These are phyloP conservation scores for Upupa epops DNA, from an alignment of 2,113 vertebrate genomes.

Conservation along the genomic window DNA sequence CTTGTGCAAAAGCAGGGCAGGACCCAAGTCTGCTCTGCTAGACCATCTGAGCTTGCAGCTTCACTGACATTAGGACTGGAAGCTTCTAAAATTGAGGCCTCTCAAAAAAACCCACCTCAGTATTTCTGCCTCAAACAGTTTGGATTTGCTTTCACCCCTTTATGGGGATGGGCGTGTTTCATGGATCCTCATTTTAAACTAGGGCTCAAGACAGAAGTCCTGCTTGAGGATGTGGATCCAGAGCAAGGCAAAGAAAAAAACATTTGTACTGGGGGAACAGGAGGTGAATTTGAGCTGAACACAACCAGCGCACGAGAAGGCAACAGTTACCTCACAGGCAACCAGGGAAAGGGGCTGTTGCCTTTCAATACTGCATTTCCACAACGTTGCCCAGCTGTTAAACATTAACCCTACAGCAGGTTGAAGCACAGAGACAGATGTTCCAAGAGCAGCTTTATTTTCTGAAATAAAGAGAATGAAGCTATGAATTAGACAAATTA, in stretches of 20 bases:
- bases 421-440: conserved; percentile 65
- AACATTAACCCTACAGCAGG: conserved; percentile 63
- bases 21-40: not conserved
- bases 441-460: conserved; percentile 47
- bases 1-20: not conserved
- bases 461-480: conserved; percentile 51
- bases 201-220: not conserved
- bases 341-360: not conserved
- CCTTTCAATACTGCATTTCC: conserved; percentile 21
- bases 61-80: not conserved
- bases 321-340: not conserved
- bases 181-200: not conserved
- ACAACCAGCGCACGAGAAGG: not conserved
- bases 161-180: not conserved
- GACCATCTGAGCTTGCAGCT: not conserved
- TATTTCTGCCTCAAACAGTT: not conserved
- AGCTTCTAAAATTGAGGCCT: not conserved
- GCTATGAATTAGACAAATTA: conserved; percentile 58
- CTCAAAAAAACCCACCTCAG: not conserved
- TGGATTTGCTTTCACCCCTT: not conserved
- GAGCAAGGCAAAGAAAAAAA: not conserved
- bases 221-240: not conserved
- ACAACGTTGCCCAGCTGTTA: conserved; percentile 52
- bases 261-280: not conserved
- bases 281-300: not conserved